A percentile compares a stretch with the other conserved stretches of the same genome.
phyloP scores from a whole-genome alignment of 2,113 vertebrate genomes.

The Podiceps cristatus region DNA sequence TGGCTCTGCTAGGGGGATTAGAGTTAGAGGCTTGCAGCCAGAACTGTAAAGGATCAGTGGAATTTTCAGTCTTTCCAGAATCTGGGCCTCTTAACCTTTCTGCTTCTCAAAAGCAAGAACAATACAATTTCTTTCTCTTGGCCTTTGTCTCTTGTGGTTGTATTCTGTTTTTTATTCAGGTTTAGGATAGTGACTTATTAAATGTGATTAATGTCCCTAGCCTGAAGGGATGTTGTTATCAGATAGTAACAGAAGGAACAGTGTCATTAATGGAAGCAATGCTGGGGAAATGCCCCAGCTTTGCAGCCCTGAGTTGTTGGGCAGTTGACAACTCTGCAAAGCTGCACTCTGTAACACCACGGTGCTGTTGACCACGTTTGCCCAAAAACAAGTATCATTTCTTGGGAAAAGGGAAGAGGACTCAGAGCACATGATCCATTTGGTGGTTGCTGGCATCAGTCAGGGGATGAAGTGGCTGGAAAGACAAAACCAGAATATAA shows the following conservation, averaged over 20 bases:
- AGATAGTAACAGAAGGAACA: background rate
- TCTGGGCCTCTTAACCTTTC: background rate
- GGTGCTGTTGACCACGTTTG: background rate
- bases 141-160: background rate
- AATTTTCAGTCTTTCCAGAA: background rate
- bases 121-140: background rate
- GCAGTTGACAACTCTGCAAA: background rate
- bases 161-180: background rate
- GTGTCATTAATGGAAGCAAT: background rate
- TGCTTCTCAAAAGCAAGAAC: background rate
- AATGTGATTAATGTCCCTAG: background rate
- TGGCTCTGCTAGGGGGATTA: background rate
- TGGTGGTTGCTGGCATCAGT: background rate
- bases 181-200: background rate
- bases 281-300: background rate
- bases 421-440: background rate
- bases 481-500: slow-evolving; percentile 18
- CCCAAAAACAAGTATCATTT: background rate
- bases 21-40: background rate
- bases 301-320: background rate
- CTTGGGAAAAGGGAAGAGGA: background rate
- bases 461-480: background rate
- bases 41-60: background rate
- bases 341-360: background rate
- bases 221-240: background rate